Evolutionary conservation across 1,140 invertebrate species (phyloP).

Genomic region (Dendroctonus ponderosae): DNA sequence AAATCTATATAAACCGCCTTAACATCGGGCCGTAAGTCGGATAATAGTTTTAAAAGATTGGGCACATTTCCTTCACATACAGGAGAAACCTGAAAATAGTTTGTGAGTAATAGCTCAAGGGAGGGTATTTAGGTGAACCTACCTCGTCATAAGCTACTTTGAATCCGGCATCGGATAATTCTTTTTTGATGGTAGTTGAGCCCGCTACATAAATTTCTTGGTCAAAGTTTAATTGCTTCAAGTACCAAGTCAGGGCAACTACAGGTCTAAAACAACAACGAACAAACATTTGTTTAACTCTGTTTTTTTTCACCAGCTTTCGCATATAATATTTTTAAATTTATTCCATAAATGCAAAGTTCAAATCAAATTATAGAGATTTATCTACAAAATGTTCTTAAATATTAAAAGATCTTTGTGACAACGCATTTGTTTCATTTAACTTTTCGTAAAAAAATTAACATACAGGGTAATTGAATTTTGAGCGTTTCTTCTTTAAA

Average conservation of each 20-base stretch:
- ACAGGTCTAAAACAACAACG: slow-evolving; percentile 32
- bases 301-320: no score
- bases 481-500: no score
- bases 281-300: no score
- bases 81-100: slow-evolving; percentile 10
- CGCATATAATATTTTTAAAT: no score
- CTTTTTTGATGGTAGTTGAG: slow-evolving; percentile 31
- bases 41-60: slow-evolving; percentile 3
- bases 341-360: no score
- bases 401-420: no score
- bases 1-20: slow-evolving; percentile 43
- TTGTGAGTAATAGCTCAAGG: not conserved
- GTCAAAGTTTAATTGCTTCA: slow-evolving; percentile 41
- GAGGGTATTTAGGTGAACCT: not conserved
- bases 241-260: slow-evolving; percentile 35
- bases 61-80: not conserved
- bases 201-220: slow-evolving; percentile 42
- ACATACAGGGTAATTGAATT: no score
- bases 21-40: slow-evolving; percentile 16
- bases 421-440: no score
- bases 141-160: slow-evolving; percentile 32
- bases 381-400: no score
- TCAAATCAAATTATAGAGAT: no score
- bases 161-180: slow-evolving; percentile 39
- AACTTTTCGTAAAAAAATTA: no score